Evolutionary conservation across 2,888 invertebrate genomes (phyloP), one percentile per base, ranked within the genome.

Genomic region (Sycophila texana): DNA sequence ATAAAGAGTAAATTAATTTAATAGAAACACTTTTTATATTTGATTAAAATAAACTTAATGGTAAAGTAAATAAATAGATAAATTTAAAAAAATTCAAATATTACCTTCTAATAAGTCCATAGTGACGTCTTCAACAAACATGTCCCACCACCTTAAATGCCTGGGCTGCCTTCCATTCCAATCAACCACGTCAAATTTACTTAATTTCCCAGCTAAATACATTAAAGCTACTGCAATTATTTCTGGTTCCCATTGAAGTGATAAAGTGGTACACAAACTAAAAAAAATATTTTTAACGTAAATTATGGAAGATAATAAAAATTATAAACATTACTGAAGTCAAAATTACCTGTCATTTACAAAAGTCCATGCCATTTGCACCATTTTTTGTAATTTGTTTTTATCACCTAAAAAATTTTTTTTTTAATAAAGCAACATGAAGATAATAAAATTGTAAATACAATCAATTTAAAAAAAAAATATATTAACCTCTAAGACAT

Each of bases 311-410:
- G 60, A 39, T 65, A 57, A 20, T n/a, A n/a, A 26, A 74, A 75
- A 13, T 73, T 49, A 47, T 20, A 13, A 18, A 51, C 57, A 51
- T 57, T 20, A 51, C 74, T 47, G 75, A 39, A 75, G 39, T 22
- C 13, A 30, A 22, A 51, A 51, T 39, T 85, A 95, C 93, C 96
- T 97, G 91, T 99, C 99, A 91, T 99, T 99, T 0, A 99, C 97
- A 91, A 99, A 99, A 5, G 99, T 99, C 99, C 99, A 99, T 0
- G 99, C 98, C 98, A 98, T 99, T 91, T 99, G 99, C 0, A 99
- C 98, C 96, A 99, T 97, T 91, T 97, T 98, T 87, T 98, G 96
- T 70, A 98, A 91, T 90, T 98, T 98, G n/a, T 93, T 93, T 89
- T 97, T 97, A 88, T 99, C 98, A 49, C 97, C 94, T 93, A 83